phyloP scores from a whole-genome alignment of 1,140 invertebrate genomes.

The Cydia fagiglandana region DNA sequence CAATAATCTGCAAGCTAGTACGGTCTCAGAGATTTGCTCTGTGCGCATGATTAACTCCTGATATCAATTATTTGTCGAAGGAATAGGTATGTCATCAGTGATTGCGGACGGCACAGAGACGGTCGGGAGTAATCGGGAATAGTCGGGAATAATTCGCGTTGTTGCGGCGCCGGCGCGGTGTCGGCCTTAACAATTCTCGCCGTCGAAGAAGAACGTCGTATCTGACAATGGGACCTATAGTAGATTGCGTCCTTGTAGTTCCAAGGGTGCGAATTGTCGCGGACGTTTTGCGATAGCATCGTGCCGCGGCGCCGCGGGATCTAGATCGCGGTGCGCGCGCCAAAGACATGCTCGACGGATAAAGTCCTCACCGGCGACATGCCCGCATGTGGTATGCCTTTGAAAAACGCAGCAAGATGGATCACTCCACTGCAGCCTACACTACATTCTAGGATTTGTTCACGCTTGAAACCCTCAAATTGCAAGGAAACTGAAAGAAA shows the following conservation, averaged over 20 bases:
- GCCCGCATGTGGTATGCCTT: conserved; percentile 63
- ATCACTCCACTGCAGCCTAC: conserved; percentile 13
- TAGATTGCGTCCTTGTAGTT: neutral
- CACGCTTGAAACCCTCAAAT: neutral
- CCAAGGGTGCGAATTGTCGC: conserved; percentile 55
- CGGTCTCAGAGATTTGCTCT: neutral
- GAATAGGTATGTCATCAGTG: conserved; percentile 59
- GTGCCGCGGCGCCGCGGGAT: conserved; percentile 62
- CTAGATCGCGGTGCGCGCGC: conserved; percentile 69
- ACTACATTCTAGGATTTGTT: neutral
- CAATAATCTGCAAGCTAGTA: neutral
- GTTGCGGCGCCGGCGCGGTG: conserved; percentile 51
- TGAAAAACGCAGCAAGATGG: conserved; percentile 50
- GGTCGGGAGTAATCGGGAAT: conserved; percentile 34
- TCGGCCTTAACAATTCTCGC: conserved; percentile 70
- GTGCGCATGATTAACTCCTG: neutral
- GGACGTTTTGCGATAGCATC: conserved; percentile 67
- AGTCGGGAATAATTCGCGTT: conserved; percentile 65
- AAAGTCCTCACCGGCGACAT: conserved; percentile 68
- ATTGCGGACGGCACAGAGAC: conserved; percentile 34
- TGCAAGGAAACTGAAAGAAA: neutral
- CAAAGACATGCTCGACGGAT: conserved; percentile 68
- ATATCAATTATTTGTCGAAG: conserved; percentile 35
- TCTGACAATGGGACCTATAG: conserved; percentile 2
- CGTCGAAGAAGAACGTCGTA: conserved; percentile 33